Percentiles rank a stretch among this genome's conserved stretches.
phyloP scores from a whole-genome alignment of 2,113 vertebrate genomes.

The Capricornis sumatraensis region DNA sequence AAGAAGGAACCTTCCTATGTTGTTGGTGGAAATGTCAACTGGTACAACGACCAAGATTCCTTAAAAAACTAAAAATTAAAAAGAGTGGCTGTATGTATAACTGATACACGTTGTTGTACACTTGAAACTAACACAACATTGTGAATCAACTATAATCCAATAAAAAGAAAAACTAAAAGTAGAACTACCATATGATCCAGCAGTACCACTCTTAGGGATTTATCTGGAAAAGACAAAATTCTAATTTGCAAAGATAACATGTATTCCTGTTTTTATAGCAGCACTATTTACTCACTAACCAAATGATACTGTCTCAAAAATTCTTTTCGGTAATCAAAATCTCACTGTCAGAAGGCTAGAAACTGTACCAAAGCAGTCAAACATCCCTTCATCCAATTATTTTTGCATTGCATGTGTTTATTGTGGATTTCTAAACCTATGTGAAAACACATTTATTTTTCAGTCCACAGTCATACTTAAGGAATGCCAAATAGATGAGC shows the following conservation, averaged over 20 bases:
- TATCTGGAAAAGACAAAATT: neutral
- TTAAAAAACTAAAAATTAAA: neutral
- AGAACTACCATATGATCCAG: neutral
- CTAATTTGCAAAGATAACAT: neutral
- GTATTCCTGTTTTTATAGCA: neutral
- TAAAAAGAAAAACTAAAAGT: neutral
- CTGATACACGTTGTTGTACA: neutral
- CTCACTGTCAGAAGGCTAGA: neutral
- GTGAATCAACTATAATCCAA: neutral
- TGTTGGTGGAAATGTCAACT: neutral
- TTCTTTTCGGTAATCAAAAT: constrained; percentile 8
- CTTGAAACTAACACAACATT: neutral
- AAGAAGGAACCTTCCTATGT: neutral
- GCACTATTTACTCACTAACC: neutral
- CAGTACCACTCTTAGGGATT: neutral
- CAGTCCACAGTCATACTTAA: neutral
- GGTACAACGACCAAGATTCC: neutral
- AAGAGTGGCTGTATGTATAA: neutral
- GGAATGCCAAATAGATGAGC: neutral
- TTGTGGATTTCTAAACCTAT: neutral
- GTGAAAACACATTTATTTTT: constrained; percentile 5
- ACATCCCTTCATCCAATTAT: neutral
- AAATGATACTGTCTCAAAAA: neutral
- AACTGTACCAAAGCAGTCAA: neutral
- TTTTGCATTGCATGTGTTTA: neutral